Conservation (phyloP, 2,797 vertebrate species). For the Zenarchopterus dispar region DNA sequence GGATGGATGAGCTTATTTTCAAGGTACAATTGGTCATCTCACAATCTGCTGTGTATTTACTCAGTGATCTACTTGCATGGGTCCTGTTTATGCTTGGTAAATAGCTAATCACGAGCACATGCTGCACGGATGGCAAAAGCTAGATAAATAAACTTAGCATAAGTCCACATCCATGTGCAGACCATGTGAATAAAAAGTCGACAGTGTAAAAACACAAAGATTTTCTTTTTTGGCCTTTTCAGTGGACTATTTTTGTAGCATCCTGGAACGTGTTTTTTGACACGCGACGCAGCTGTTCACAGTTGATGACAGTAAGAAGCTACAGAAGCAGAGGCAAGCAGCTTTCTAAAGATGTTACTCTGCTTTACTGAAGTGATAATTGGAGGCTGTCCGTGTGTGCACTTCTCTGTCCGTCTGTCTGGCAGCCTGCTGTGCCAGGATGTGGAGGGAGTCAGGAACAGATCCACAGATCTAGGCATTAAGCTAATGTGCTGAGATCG, state of each 20-base stretch:
- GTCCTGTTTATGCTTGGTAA: conserved; percentile 56
- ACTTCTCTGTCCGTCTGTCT: conserved; percentile 28
- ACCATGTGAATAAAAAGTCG: background rate
- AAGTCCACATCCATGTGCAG: background rate
- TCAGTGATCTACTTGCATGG: conserved; percentile 36
- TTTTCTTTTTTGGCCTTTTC: conserved; percentile 26
- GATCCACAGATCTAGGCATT: conserved; percentile 78
- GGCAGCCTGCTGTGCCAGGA: conserved; percentile 53
- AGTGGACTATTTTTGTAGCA: conserved; percentile 15
- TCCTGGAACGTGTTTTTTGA: conserved; percentile 24
- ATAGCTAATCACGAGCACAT: conserved; percentile 71
- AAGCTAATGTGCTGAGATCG: conserved; percentile 82
- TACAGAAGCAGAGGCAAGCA: conserved; percentile 30
- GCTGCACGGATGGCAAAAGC: conserved; percentile 41
- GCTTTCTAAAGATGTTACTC: conserved; percentile 57
- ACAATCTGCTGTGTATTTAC: conserved; percentile 56
- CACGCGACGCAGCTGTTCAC: conserved; percentile 50
- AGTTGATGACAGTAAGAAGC: conserved; percentile 44
- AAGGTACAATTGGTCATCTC: conserved; percentile 68
- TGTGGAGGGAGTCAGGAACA: conserved; percentile 60
- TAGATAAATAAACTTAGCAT: conserved; percentile 38
- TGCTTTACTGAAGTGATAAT: conserved; percentile 38
- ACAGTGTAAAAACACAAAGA: conserved; percentile 14
- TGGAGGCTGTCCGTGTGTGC: conserved; percentile 17
- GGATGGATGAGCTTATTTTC: conserved; percentile 75